These are phyloP conservation scores for Bombycilla garrulus DNA, from an alignment of 2,113 vertebrate species.

Conservation along the genomic window DNA sequence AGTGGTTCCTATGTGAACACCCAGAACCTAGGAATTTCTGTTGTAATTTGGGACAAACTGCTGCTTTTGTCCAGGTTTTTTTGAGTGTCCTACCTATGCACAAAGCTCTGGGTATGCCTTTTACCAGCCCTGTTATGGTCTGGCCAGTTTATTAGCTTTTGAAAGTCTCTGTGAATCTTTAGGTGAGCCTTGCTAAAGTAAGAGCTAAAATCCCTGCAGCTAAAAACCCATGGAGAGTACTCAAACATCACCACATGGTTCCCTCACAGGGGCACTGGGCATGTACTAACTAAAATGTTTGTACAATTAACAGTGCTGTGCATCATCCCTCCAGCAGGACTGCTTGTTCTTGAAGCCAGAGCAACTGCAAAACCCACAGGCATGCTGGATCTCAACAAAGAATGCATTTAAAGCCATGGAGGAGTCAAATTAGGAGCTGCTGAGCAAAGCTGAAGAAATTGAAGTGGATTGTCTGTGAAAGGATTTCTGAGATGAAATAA, in stretches of 20 bases:
- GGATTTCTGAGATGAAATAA: neutral
- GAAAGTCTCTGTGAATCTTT: neutral
- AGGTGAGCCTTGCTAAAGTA: neutral
- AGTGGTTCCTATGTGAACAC: neutral
- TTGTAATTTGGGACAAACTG: neutral
- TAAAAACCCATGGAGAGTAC: too few species aligned
- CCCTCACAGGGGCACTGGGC: neutral
- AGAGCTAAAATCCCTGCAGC: neutral
- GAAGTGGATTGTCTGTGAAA: neutral
- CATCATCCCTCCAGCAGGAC: neutral
- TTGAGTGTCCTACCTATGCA: neutral
- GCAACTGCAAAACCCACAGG: neutral
- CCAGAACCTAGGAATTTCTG: neutral
- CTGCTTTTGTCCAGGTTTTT: neutral
- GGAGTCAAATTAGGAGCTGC: neutral
- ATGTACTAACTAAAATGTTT: too few species aligned
- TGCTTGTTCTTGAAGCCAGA: neutral
- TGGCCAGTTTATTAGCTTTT: neutral
- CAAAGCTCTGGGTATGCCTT: neutral
- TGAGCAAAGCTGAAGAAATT: neutral
- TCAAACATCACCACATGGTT: neutral
- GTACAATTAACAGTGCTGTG: neutral
- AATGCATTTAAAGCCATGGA: neutral
- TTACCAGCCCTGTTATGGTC: neutral
- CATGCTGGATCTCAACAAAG: neutral